These are phyloP conservation scores for Bradypodion ventrale DNA, from an alignment of 2,797 vertebrate genomes.

Conservation along the genomic window DNA sequence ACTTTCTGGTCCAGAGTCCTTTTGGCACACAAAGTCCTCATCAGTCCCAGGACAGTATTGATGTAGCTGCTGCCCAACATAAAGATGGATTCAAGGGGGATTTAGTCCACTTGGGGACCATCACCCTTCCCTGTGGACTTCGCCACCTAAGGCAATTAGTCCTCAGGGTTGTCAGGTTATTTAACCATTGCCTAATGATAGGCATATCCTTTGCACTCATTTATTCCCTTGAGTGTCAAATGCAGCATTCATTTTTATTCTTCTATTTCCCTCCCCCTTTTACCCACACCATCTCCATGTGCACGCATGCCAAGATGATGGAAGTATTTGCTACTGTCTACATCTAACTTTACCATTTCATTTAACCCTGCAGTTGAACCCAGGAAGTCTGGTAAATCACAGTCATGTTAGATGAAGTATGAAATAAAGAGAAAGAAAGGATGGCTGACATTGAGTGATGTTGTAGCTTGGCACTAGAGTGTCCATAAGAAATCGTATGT, in stretches of 20 bases:
- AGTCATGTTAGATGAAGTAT: conserved; percentile 38
- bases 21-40: no score
- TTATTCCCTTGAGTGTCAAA: not conserved
- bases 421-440: conserved; percentile 47
- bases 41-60: no score
- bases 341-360: conserved; percentile 23
- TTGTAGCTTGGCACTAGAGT: conserved; percentile 1
- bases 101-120: no score
- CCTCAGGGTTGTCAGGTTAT: no score
- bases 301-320: conserved; percentile 33
- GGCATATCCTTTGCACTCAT: not conserved
- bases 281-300: not conserved
- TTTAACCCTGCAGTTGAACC: conserved; percentile 38
- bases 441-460: conserved; percentile 44
- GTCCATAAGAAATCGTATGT: conserved; percentile 46
- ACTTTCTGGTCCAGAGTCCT: no score
- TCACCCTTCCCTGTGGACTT: no score
- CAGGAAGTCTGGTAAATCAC: conserved; percentile 40
- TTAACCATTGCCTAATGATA: no score
- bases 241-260: conserved; percentile 1
- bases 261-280: not conserved
- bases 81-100: no score
- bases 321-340: conserved; percentile 7
- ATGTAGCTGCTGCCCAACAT: no score
- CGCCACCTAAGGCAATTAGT: no score